These are phyloP conservation scores for Willowsia nigromaculata DNA, from an alignment of 2,888 invertebrate species.

Conservation along the genomic window DNA sequence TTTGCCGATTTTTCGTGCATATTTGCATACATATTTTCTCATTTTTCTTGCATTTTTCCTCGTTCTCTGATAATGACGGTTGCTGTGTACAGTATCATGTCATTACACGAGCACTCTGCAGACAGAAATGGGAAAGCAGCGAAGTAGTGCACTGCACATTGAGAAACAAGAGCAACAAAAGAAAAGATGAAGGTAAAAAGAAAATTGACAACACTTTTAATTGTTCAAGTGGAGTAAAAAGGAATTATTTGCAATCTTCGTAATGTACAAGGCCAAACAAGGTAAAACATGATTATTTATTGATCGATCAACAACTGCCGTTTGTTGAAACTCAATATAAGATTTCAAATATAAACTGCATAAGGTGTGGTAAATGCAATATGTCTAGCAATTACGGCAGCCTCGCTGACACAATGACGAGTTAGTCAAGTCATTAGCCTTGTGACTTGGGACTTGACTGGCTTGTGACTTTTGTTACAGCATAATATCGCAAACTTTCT, in stretches of 20 bases:
- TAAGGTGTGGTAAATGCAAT: background rate
- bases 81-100: too few species aligned
- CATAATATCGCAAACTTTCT: background rate
- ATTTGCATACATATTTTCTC: too few species aligned
- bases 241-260: background rate
- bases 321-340: background rate
- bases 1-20: too few species aligned
- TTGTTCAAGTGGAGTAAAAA: conserved; percentile 44
- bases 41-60: too few species aligned
- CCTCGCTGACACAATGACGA: conserved; percentile 20
- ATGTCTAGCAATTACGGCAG: background rate
- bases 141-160: background rate
- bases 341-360: background rate
- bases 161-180: background rate
- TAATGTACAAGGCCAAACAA: conserved; percentile 12
- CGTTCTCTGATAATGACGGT: too few species aligned
- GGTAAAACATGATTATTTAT: conserved; percentile 31
- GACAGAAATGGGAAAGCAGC: background rate
- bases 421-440: background rate
- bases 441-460: background rate
- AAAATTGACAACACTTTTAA: conserved; percentile 50
- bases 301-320: conserved; percentile 5
- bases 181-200: background rate
- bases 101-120: too few species aligned
- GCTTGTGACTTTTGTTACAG: conserved; percentile 18